Evolutionary conservation across 37 sponge, comb jelly and placozoan genomes (phyloP).

Genomic region (Theonella swinhoei): DNA sequence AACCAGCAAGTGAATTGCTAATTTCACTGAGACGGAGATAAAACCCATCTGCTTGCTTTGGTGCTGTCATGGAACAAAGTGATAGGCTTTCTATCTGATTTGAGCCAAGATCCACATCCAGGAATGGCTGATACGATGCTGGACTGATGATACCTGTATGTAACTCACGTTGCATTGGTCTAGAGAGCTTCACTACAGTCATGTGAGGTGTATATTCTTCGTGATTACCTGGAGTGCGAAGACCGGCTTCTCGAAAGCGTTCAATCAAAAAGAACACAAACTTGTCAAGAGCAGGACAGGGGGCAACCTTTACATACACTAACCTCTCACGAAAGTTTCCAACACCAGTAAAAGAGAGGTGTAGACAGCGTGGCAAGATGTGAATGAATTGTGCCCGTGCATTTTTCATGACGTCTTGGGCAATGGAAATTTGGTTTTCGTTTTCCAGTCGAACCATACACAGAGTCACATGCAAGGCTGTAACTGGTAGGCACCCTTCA

Average conservation of each 20-base stretch:
- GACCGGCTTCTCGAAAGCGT: constrained; percentile 67
- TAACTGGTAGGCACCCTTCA: constrained; percentile 59
- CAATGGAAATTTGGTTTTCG: constrained; percentile 52
- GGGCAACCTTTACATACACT: constrained; percentile 58
- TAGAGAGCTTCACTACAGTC: constrained; percentile 77
- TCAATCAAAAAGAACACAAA: constrained; percentile 63
- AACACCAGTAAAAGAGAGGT: constrained; percentile 63
- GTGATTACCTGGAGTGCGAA: constrained; percentile 87
- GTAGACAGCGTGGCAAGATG: constrained; percentile 49
- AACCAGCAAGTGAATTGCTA: constrained; percentile 41
- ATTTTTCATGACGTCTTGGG: constrained; percentile 55
- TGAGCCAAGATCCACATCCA: constrained; percentile 34
- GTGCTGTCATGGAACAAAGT: constrained; percentile 73
- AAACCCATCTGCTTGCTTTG: constrained; percentile 71
- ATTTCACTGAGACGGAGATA: constrained; percentile 33
- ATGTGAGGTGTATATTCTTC: constrained; percentile 82
- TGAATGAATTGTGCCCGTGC: constrained; percentile 51
- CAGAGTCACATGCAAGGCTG: constrained; percentile 86
- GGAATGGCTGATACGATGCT: constrained; percentile 47
- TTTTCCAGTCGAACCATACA: constrained; percentile 74
- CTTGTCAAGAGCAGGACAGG: constrained; percentile 55
- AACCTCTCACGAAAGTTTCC: constrained; percentile 73
- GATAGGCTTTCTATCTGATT: constrained; percentile 52
- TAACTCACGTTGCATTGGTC: constrained; percentile 73
- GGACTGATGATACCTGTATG: constrained; percentile 28